A percentile compares a stretch with the other conserved stretches of the same genome.
Evolutionary conservation across 2,113 vertebrate species (phyloP).

Genomic region (Prionailurus viverrinus): DNA sequence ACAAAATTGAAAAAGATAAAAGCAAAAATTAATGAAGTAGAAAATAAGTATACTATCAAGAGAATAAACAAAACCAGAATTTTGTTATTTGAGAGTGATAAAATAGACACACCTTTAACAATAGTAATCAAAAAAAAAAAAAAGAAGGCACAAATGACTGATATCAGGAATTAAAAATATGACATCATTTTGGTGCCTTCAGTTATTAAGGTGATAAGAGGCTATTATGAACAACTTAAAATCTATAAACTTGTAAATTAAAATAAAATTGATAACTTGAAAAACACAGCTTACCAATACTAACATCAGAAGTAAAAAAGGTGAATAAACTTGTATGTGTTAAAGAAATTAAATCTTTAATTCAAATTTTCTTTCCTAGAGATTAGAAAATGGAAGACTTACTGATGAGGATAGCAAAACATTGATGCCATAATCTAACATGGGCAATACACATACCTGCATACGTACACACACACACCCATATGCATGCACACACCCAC

Average conservation of each 20-base stretch:
- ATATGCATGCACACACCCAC: background rate
- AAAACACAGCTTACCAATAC: background rate
- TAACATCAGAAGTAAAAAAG: background rate
- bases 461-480: background rate
- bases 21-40: background rate
- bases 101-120: background rate
- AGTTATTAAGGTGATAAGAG: background rate
- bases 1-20: background rate
- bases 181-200: background rate
- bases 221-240: background rate
- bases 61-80: background rate
- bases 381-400: background rate
- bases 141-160: background rate
- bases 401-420: background rate
- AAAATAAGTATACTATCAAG: background rate
- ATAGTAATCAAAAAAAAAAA: background rate
- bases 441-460: background rate
- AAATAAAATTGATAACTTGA: background rate
- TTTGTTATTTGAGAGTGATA: background rate
- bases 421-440: background rate
- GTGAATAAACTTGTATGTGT: background rate
- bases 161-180: background rate
- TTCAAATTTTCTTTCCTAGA: background rate
- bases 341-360: background rate
- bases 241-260: background rate